A percentile compares a stretch with the other conserved stretches of the same genome.
Evolutionary conservation across 2,113 vertebrate species (phyloP).

Genomic region (Serinus canaria): DNA sequence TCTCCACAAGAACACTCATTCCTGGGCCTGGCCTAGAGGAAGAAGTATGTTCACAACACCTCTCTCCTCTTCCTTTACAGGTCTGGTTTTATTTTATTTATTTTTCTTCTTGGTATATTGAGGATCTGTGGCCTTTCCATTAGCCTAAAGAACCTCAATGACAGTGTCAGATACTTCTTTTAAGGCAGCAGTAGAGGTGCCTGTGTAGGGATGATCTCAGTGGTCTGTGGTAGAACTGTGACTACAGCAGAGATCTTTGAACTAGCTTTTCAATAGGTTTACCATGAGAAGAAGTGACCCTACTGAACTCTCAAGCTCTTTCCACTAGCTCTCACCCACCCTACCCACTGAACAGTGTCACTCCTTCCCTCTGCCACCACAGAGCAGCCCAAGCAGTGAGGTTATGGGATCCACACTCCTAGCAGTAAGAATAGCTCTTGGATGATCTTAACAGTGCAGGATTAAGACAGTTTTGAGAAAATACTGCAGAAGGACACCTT

Average conservation of each 20-base stretch:
- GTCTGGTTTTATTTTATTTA: neutral
- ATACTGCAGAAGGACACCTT: neutral
- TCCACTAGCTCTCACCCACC: neutral
- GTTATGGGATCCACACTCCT: neutral
- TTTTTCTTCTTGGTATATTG: neutral
- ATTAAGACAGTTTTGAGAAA: neutral
- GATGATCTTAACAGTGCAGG: neutral
- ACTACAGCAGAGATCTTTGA: neutral
- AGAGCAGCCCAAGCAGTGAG: neutral
- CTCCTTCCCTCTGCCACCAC: neutral
- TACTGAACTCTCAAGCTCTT: neutral
- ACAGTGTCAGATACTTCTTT: neutral
- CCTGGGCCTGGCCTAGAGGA: neutral
- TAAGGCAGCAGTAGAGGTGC: neutral
- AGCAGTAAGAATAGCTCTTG: neutral
- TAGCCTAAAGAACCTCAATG: neutral
- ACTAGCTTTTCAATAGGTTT: neutral
- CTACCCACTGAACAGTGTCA: neutral
- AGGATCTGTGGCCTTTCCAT: neutral
- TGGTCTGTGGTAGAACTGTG: neutral
- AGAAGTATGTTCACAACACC: neutral
- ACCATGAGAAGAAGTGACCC: neutral
- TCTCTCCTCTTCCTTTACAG: neutral
- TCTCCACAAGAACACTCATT: neutral
- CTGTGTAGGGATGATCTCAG: neutral